A percentile compares a stretch with the other conserved stretches of the same genome.
Evolutionary conservation across 2,888 invertebrate genomes (phyloP).

Genomic region (Caenorhabditis angaria): DNA sequence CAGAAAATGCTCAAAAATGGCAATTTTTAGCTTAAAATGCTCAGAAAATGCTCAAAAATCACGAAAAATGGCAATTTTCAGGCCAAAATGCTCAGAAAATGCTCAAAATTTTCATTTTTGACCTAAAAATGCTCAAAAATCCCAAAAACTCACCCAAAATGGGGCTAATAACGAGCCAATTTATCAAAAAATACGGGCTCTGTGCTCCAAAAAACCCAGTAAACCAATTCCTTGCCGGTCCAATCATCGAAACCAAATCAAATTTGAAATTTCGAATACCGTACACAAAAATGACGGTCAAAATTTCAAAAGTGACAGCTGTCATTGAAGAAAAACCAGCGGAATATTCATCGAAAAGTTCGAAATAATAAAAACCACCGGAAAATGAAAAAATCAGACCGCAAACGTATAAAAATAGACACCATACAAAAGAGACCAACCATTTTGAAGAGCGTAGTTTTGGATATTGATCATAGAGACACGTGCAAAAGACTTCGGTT

Average conservation of each 20-base stretch:
- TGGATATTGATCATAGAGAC: slow-evolving; percentile 5
- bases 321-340: slow-evolving; percentile 5
- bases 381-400: background rate
- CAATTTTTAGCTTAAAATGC: too few species aligned
- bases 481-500: slow-evolving; percentile 5
- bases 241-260: background rate
- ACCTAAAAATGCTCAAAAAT: too few species aligned
- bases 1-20: too few species aligned
- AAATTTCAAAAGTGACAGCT: background rate
- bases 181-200: slow-evolving; percentile 14
- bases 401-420: background rate
- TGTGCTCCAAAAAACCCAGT: background rate
- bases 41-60: too few species aligned
- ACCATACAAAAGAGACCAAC: background rate
- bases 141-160: too few species aligned
- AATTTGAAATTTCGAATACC: slow-evolving; percentile 1
- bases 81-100: too few species aligned
- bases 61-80: too few species aligned
- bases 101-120: too few species aligned
- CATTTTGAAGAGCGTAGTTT: background rate
- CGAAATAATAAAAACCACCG: background rate
- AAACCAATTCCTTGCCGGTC: background rate
- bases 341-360: slow-evolving; percentile 4
- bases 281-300: background rate
- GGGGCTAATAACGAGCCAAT: slow-evolving; percentile 25